These are phyloP conservation scores for Pterois miles DNA, from an alignment of 2,797 vertebrate genomes.

Conservation along the genomic window DNA sequence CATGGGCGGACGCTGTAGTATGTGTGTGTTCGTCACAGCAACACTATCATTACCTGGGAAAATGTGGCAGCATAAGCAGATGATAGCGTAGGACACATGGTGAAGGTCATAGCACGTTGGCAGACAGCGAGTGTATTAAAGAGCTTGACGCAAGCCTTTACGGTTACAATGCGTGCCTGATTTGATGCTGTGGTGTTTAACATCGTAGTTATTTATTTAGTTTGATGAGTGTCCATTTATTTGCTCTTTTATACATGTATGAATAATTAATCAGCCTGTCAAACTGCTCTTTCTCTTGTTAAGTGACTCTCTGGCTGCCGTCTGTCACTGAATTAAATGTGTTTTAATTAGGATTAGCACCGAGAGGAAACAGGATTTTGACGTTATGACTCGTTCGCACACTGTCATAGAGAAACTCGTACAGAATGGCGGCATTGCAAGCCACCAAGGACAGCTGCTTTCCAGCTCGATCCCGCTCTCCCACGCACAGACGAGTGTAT, in stretches of 20 bases:
- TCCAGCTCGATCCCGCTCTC: conserved; percentile 23
- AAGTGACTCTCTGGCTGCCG: conserved; percentile 20
- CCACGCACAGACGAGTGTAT: conserved; percentile 44
- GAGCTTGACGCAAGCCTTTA: conserved; percentile 24
- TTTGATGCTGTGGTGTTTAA: conserved; percentile 19
- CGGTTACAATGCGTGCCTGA: conserved; percentile 5
- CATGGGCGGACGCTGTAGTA: conserved; percentile 8
- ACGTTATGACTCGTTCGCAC: conserved; percentile 3
- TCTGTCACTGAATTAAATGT: conserved; percentile 5
- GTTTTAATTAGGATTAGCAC: neutral
- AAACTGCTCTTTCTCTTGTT: conserved; percentile 12
- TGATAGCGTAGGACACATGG: conserved; percentile 53
- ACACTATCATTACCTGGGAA: conserved; percentile 60
- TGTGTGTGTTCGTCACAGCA: conserved; percentile 25
- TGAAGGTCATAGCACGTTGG: conserved; percentile 71
- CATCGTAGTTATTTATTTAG: conserved; percentile 23
- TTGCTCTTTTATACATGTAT: conserved; percentile 9
- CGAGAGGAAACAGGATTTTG: neutral
- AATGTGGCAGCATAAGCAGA: conserved; percentile 61
- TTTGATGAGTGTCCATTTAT: conserved; percentile 10
- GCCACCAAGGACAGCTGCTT: conserved; percentile 16
- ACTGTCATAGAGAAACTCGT: neutral
- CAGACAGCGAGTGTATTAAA: conserved; percentile 30
- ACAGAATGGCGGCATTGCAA: neutral
- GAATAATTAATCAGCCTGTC: conserved; percentile 27